Evolutionary conservation across 2,113 vertebrate genomes (phyloP), one percentile per base, ranked within the genome.

Genomic region (Odontesthes bonariensis): DNA sequence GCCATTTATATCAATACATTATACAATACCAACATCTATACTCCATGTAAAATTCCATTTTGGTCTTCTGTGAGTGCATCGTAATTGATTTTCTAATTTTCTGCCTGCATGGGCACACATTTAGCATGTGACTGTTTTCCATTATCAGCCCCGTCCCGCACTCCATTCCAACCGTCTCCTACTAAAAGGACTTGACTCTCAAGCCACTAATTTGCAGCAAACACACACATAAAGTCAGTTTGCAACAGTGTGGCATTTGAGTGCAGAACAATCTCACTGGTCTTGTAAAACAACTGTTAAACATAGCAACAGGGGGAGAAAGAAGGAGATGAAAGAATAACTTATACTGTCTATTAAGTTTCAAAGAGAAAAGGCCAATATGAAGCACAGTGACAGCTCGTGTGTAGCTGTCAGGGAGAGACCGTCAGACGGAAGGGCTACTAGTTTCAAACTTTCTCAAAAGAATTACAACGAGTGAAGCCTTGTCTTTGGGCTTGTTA

Each of bases 401-500:
- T 85, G 83, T 83, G 83, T 56, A 57, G 35, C 35, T 71, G 68
- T 72, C 79, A 58, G 69, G 69, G 10, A 31, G 57, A 77, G 76
- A 76, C 69, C 77, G 35, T 88, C 69, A 75, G 47, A 81, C 69
- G 79, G 79, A 72, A 59, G 31, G 59, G 83, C 87, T 85, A 84
- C 83, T 75, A 53, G 60, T 84, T 83, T 86, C 78, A 70, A 63
- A 83, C 27, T 54, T 61, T 72, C 73, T 70, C 70, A 64, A 68
- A 69, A 77, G 71, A 73, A 71, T 61, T 62, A 75, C 72, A 86
- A 70, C 31, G 67, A 82, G 77, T 73, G 69, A 84, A 82, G 81
- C 62, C 68, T 72, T 75, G 73, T 76, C 75, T 83, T 56, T 65
- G 66, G 64, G 68, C 74, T 83, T 70, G 66, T 88, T 85, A 71